Base-by-base conservation (phyloP, 1,140 invertebrate genomes). In the Papilio xuthus region DNA sequence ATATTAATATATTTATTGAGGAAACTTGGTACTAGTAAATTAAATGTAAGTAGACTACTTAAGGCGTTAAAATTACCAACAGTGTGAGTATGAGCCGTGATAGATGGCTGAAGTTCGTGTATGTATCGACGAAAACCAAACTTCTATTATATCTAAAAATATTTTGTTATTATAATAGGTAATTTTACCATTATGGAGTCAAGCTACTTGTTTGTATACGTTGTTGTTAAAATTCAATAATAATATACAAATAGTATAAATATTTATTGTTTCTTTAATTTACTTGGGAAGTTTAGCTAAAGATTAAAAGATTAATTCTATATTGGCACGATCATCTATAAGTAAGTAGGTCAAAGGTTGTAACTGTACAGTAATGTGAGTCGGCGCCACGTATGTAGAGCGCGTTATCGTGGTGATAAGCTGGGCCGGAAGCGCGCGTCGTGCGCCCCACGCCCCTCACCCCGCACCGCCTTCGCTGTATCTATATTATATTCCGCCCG, bases 361-460 rank as follows among this genome's bases (percentile, higher is more conserved):
- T 50, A n/a, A 50, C 47, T 75, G 56, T 76, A 63, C 53, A 63
- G 56, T 75, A 75, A 75, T 75, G 50, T 41, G 50, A 60, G 56
- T 69, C 72, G 72, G 41, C 44, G 78, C 60, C 28, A 50, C 72
- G 18, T 41, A 71, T 63, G 53, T 79, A 50, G 79, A 76, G 78
- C 77, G 83, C 82, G 85, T 92, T 91, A 92, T 91, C 90, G 86
- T 78, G 78, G 78, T 89, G 91, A 91, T 92, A 92, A 92, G 88
- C 84, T 83, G 78, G 74, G 80, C 86, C 87, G 88, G 89, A 89
- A 86, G 81, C 85, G 84, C 81, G 72, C 82, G 78, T 82, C 84
- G 83, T 87, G 85, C 83, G 85, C 83, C 80, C 23, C 80, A 67
- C 82, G 79, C 80, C 84, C 81, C 86, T 85, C 83, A 84, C 83